A percentile compares a stretch with the other conserved stretches of the same genome.
Conservation (phyloP, 2,797 vertebrate genomes). For the Lepilemur ruficaudatus region DNA sequence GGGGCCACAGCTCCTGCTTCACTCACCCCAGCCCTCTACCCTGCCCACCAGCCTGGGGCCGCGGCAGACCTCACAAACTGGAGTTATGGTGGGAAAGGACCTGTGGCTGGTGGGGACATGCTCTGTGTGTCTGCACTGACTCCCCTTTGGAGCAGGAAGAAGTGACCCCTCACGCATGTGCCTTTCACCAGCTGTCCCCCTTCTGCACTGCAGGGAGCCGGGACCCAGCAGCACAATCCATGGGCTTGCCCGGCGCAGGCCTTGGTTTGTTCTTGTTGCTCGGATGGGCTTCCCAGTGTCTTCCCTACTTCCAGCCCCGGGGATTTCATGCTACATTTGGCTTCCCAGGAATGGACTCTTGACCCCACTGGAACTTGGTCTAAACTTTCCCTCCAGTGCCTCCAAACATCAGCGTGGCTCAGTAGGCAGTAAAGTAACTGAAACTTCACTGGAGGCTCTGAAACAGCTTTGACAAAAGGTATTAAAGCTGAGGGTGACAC, state of each 20-base stretch:
- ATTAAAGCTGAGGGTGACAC: not conserved
- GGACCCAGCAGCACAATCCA: not conserved
- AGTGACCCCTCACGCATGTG: accelerated
- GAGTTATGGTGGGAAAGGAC: not conserved
- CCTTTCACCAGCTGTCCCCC: not conserved
- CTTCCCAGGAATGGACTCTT: not conserved
- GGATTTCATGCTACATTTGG: not conserved
- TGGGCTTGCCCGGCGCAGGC: not conserved
- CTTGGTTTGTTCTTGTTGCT: not conserved
- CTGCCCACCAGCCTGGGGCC: not conserved
- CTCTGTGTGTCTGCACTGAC: not conserved
- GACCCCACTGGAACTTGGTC: not conserved
- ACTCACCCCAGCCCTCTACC: not conserved
- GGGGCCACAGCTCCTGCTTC: not conserved
- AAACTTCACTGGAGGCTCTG: not conserved
- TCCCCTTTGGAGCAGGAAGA: not conserved
- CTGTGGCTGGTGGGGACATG: not conserved
- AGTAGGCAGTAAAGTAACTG: not conserved
- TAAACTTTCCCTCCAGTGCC: not conserved
- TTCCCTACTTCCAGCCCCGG: not conserved
- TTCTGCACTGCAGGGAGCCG: not conserved
- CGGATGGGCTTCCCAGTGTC: not conserved
- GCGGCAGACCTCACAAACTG: not conserved
- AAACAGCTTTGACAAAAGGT: not conserved
- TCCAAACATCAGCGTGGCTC: not conserved